Evolutionary conservation across 2,888 invertebrate species (phyloP).

Genomic region (Erynnis tages): DNA sequence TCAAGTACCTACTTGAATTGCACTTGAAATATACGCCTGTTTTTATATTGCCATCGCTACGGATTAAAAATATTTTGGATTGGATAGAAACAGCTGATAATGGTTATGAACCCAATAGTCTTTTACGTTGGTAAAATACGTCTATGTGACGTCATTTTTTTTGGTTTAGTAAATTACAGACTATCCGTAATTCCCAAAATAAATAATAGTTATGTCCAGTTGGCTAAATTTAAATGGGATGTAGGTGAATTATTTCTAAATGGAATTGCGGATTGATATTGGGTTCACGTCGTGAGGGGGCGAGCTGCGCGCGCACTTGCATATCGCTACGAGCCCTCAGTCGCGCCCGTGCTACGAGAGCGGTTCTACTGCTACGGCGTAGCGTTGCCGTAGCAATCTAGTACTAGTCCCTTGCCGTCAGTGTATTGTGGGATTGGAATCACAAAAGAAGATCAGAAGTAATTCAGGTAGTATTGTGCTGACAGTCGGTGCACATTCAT

Average conservation of each 20-base stretch:
- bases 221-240: conserved; percentile 47
- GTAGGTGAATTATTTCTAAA: conserved; percentile 60
- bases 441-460: conserved; percentile 31
- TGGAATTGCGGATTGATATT: conserved; percentile 72
- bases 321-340: conserved; percentile 64
- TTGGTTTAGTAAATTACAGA: too few relatives aligned
- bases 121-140: too few relatives aligned
- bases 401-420: conserved; percentile 31
- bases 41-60: too few relatives aligned
- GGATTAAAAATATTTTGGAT: too few relatives aligned
- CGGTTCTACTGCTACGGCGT: conserved; percentile 66
- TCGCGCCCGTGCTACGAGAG: conserved; percentile 64
- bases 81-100: too few relatives aligned
- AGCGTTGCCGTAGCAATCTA: conserved; percentile 45
- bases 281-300: conserved; percentile 70
- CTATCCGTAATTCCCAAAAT: too few relatives aligned
- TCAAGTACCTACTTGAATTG: too few relatives aligned
- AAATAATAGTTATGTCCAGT: not conserved
- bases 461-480: conserved; percentile 17
- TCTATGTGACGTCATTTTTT: too few relatives aligned
- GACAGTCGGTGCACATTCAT: not conserved
- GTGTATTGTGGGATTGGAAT: conserved; percentile 35
- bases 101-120: too few relatives aligned
- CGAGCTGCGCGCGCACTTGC: conserved; percentile 75
- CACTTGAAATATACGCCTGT: too few relatives aligned